Evolutionary conservation across 35 echinoderm and acorn worm species (phyloP).

Genomic region (Hemicentrotus pulcherrimus): DNA sequence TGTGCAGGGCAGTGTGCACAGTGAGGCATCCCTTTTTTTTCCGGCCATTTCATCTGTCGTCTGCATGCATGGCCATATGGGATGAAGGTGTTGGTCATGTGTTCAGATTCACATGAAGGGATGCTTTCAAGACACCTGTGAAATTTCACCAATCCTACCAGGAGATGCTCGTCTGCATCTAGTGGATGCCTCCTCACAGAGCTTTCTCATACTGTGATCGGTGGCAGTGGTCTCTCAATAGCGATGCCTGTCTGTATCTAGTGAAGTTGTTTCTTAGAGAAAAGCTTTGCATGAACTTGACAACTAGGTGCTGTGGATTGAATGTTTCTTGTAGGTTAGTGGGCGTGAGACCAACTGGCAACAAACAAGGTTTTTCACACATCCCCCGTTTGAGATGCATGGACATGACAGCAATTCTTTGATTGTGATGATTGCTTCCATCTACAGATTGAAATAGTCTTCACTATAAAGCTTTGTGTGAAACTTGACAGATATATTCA

Average conservation of each 20-base stretch:
- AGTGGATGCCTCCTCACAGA: background rate
- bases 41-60: background rate
- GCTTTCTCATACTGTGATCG: background rate
- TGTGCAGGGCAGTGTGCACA: background rate
- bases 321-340: background rate
- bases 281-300: background rate
- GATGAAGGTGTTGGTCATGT: conserved; percentile 10
- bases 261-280: background rate
- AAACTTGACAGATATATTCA: no score
- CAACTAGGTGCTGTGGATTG: background rate
- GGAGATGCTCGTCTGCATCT: background rate
- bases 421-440: no score
- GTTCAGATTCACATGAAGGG: background rate
- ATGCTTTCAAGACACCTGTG: background rate
- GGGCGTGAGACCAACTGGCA: background rate
- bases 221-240: background rate
- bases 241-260: background rate
- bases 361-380: background rate
- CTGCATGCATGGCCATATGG: background rate
- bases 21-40: conserved; percentile 8
- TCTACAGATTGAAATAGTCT: no score
- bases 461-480: no score
- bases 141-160: background rate
- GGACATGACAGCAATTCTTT: no score
- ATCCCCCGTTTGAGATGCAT: no score